Percentiles rank a stretch among this genome's conserved stretches.
phyloP scores from a whole-genome alignment of 2,888 invertebrate genomes.

The Dynastes grantii region DNA sequence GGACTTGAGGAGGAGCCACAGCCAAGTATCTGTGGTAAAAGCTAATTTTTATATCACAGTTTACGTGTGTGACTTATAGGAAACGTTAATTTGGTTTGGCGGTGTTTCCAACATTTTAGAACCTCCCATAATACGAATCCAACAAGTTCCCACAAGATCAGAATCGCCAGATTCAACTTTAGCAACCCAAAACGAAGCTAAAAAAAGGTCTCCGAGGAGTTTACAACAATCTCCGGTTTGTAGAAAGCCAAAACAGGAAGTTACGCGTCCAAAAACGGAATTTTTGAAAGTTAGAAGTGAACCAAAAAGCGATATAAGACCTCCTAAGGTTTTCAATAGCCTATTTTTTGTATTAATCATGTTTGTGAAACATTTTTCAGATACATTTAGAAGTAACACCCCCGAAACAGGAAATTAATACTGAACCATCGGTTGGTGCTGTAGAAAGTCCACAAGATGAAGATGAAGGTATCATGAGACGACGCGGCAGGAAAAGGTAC shows the following conservation, averaged over 20 bases:
- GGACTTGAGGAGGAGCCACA: slow-evolving; percentile 80
- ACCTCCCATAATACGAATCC: slow-evolving; percentile 67
- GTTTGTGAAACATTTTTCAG: slow-evolving; percentile 10
- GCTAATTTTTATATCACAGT: background rate
- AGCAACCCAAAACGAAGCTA: background rate
- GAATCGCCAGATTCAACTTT: slow-evolving; percentile 47
- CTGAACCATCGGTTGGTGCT: slow-evolving; percentile 16
- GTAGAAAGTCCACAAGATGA: slow-evolving; percentile 71
- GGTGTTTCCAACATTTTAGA: slow-evolving; percentile 67
- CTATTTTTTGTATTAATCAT: background rate
- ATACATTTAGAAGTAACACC: slow-evolving; percentile 46
- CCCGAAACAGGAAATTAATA: slow-evolving; percentile 33
- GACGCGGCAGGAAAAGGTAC: slow-evolving; percentile 73
- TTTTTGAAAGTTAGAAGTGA: slow-evolving; percentile 2
- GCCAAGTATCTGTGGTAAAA: slow-evolving; percentile 71
- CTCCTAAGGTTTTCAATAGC: slow-evolving; percentile 9
- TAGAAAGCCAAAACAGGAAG: slow-evolving; percentile 17
- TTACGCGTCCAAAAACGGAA: slow-evolving; percentile 32
- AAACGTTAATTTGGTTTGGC: slow-evolving; percentile 73
- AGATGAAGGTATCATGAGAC: slow-evolving; percentile 75
- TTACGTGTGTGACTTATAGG: slow-evolving; percentile 61
- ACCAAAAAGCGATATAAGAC: background rate
- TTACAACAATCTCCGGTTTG: slow-evolving; percentile 40
- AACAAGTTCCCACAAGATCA: slow-evolving; percentile 62
- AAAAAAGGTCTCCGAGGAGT: slow-evolving; percentile 23